Evolutionary conservation across 2,797 vertebrate species (phyloP).

Genomic region (Muraenolepis orangiensis): DNA sequence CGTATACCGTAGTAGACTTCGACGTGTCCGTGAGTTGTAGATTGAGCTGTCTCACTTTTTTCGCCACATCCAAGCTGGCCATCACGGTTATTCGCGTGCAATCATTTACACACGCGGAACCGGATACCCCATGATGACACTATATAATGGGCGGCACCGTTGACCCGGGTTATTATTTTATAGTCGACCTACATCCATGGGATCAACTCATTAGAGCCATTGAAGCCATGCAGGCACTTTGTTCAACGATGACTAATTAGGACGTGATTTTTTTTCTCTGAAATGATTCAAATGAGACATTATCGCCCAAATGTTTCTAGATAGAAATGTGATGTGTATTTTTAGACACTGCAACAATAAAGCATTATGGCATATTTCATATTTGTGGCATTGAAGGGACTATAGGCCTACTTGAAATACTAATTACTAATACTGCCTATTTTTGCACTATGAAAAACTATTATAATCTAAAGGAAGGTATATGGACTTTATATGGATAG

Average conservation of each 20-base stretch:
- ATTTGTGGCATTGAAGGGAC: too few relatives aligned
- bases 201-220: neutral
- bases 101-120: conserved; percentile 45
- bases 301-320: neutral
- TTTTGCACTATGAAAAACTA: too few relatives aligned
- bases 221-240: neutral
- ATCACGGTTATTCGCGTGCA: conserved; percentile 60
- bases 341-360: neutral
- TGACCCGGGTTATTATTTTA: neutral
- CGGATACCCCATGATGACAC: conserved; percentile 41
- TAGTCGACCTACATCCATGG: neutral
- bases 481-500: neutral
- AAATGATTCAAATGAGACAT: neutral
- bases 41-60: conserved; percentile 68
- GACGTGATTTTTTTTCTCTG: neutral
- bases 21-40: conserved; percentile 57
- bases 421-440: neutral
- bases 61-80: conserved; percentile 59
- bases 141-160: conserved; percentile 60
- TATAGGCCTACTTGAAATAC: neutral
- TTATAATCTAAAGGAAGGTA: neutral
- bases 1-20: conserved; percentile 69
- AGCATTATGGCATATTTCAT: neutral
- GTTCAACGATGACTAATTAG: neutral
- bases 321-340: neutral